phyloP scores from a whole-genome alignment of 2,888 invertebrate genomes.

The Salpingus planirostris region DNA sequence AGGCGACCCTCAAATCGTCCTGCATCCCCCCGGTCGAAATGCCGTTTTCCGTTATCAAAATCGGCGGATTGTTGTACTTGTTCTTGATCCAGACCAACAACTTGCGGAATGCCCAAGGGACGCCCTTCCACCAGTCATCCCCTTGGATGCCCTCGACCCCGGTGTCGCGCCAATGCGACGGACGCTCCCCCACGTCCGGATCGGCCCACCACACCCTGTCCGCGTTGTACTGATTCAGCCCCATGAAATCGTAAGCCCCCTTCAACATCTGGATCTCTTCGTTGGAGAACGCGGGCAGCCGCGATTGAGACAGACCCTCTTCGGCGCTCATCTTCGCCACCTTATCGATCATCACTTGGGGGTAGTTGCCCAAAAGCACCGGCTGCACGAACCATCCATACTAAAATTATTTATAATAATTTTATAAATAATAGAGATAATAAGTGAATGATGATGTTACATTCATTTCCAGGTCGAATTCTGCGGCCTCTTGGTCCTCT shows the following conservation, averaged over 20 bases:
- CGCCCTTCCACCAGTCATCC: constrained; percentile 36
- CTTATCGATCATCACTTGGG: constrained; percentile 50
- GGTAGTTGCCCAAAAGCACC: constrained; percentile 59
- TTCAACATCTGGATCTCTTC: constrained; percentile 52
- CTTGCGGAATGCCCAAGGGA: constrained; percentile 52
- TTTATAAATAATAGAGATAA: no score
- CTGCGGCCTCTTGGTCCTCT: constrained; percentile 44
- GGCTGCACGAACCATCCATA: constrained; percentile 43
- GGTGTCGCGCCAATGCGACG: constrained; percentile 1
- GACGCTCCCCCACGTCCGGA: constrained; percentile 22
- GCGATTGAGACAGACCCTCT: constrained; percentile 44
- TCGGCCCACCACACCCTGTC: constrained; percentile 28
- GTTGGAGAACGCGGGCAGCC: constrained; percentile 52
- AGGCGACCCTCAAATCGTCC: not conserved
- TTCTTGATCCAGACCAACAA: constrained; percentile 43
- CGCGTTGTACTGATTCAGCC: constrained; percentile 57
- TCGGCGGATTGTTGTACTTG: constrained; percentile 41
- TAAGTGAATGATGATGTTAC: no score
- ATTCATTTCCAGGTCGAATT: constrained; percentile 34
- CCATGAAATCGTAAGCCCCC: constrained; percentile 62
- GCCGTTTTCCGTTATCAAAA: constrained; percentile 53
- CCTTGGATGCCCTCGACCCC: not conserved
- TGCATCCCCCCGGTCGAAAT: constrained; percentile 13
- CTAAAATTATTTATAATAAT: no score
- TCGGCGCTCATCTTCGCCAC: constrained; percentile 46